These are phyloP conservation scores for Pyrgus malvae DNA, from an alignment of 2,888 invertebrate species.

Conservation along the genomic window DNA sequence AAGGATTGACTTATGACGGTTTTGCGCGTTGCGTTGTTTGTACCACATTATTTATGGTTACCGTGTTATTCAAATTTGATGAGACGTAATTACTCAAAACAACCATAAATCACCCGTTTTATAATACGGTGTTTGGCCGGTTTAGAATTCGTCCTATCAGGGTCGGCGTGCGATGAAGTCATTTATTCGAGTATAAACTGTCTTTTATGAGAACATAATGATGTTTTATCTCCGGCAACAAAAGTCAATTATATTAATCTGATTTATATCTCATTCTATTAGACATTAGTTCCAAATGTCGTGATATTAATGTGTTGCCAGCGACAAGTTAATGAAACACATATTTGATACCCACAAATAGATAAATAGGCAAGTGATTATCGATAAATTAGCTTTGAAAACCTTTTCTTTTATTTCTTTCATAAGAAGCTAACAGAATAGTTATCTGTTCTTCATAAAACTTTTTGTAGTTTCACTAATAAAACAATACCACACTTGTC, in stretches of 20 bases:
- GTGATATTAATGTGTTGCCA: not conserved
- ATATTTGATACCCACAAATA: too few species aligned
- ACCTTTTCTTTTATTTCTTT: too few species aligned
- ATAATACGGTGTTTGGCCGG: conserved; percentile 65
- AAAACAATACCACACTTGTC: conserved; percentile 23
- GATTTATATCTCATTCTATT: conserved; percentile 18
- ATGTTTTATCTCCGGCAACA: conserved; percentile 46
- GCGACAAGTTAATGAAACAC: not conserved
- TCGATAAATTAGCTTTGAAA: too few species aligned
- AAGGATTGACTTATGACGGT: conserved; percentile 74
- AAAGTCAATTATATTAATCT: conserved; percentile 14
- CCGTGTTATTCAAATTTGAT: conserved; percentile 80
- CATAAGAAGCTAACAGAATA: too few species aligned
- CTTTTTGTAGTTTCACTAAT: conserved; percentile 1
- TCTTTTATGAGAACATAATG: conserved; percentile 63
- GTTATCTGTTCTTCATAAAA: not conserved
- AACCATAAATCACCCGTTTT: conserved; percentile 74
- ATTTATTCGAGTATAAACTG: conserved; percentile 61
- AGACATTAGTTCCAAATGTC: not conserved
- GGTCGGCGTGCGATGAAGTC: conserved; percentile 60
- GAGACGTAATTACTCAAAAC: conserved; percentile 79
- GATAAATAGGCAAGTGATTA: too few species aligned
- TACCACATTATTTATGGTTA: conserved; percentile 66
- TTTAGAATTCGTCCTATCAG: conserved; percentile 58
- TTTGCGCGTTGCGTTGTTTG: conserved; percentile 60